Conservation (phyloP, 2,113 vertebrate species). For the Periophthalmodon schlosseri region DNA sequence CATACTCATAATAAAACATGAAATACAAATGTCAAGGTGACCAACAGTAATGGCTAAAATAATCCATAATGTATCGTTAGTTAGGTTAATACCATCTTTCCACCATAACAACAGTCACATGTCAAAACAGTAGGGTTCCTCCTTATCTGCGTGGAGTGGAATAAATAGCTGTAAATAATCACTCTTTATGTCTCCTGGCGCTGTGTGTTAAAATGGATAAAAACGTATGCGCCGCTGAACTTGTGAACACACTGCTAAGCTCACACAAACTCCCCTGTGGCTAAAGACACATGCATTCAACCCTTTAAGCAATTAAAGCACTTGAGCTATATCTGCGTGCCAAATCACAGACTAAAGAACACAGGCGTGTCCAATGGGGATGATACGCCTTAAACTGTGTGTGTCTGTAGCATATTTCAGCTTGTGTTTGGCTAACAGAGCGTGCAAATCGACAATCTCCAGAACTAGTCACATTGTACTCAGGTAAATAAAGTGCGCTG, state of each 20-base stretch:
- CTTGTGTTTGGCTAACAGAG: constrained; percentile 55
- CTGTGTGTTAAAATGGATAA: constrained; percentile 4
- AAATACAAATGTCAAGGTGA: neutral
- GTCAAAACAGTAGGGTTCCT: neutral
- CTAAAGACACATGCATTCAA: constrained; percentile 37
- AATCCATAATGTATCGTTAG: too few species aligned
- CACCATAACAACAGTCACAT: neutral
- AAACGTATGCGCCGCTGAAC: constrained; percentile 35
- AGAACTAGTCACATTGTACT: constrained; percentile 47
- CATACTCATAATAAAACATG: too few species aligned
- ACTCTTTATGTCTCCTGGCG: constrained; percentile 24
- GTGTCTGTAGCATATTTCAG: constrained; percentile 62
- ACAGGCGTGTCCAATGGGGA: constrained; percentile 66
- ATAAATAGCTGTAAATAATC: constrained; percentile 37
- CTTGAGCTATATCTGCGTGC: constrained; percentile 66
- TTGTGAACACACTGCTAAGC: constrained; percentile 29
- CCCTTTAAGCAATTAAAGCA: constrained; percentile 67
- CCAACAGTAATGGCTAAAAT: neutral
- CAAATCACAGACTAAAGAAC: constrained; percentile 71
- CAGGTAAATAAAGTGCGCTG: constrained; percentile 58
- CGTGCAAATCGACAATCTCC: constrained; percentile 56
- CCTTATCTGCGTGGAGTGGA: constrained; percentile 21
- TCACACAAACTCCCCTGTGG: constrained; percentile 23
- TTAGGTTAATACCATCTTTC: neutral
- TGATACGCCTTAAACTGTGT: constrained; percentile 61